These are phyloP conservation scores for Masnerella sp. DNA, from an alignment of 2,888 invertebrate genomes.

Conservation along the genomic window DNA sequence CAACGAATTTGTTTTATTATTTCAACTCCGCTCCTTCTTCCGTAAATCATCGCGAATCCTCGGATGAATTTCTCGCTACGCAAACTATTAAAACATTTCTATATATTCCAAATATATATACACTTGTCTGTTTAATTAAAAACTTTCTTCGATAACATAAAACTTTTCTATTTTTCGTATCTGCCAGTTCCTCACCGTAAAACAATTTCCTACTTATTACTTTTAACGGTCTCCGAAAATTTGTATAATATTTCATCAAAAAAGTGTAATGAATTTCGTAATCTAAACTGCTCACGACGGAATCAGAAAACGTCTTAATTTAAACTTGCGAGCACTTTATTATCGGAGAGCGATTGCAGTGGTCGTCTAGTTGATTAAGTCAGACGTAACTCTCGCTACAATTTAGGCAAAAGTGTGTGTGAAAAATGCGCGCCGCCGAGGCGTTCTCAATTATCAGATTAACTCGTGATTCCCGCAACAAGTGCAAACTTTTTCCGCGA, in stretches of 20 bases:
- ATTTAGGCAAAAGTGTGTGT: conserved; percentile 19
- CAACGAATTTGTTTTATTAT: conserved; percentile 20
- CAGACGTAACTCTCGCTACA: neutral
- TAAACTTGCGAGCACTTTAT: neutral
- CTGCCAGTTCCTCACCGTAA: no score
- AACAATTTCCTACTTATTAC: no score
- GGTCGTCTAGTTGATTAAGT: neutral
- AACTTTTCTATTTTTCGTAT: no score
- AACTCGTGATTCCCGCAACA: conserved; percentile 46
- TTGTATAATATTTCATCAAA: no score
- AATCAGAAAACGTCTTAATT: conserved; percentile 3
- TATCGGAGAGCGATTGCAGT: neutral
- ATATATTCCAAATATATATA: no score
- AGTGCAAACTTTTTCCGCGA: conserved; percentile 47
- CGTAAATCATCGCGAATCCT: no score
- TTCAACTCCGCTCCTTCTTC: conserved; percentile 16
- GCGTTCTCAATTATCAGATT: conserved; percentile 49
- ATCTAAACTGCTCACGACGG: no score
- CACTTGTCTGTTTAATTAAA: no score
- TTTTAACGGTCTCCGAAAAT: no score
- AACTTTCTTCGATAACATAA: no score
- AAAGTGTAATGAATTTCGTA: neutral
- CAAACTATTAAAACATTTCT: no score
- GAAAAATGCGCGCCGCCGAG: conserved; percentile 21
- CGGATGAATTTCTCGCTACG: no score